These are phyloP conservation scores for Pollenia amentaria DNA, from an alignment of 2,888 invertebrate species.

Conservation along the genomic window DNA sequence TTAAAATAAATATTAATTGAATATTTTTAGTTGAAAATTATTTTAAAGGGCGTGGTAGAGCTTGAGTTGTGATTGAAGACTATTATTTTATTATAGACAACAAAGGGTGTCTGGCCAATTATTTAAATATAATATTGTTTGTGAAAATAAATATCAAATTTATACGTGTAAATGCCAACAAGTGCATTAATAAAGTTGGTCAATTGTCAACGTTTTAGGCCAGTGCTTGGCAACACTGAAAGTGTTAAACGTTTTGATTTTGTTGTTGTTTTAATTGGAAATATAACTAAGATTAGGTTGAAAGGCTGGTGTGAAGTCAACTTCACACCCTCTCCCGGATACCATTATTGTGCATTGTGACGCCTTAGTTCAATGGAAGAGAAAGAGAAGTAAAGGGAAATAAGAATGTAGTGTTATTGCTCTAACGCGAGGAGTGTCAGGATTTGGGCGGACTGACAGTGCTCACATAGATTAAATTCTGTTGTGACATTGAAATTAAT, in stretches of 20 bases:
- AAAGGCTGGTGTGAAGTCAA: too few relatives aligned
- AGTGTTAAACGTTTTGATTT: too few relatives aligned
- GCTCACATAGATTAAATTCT: conserved; percentile 35
- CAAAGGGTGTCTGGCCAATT: conserved; percentile 19
- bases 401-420: too few relatives aligned
- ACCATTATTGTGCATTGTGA: too few relatives aligned
- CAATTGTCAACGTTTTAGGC: background rate
- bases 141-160: conserved; percentile 15
- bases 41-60: conserved; percentile 43
- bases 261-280: too few relatives aligned
- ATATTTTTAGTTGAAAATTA: conserved; percentile 10
- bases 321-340: too few relatives aligned
- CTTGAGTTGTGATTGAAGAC: background rate
- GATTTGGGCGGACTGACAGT: background rate
- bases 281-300: too few relatives aligned
- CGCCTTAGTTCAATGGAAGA: too few relatives aligned
- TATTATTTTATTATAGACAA: conserved; percentile 10
- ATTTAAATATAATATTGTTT: conserved; percentile 50
- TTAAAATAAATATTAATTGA: conserved; percentile 17
- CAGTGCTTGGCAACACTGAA: too few relatives aligned
- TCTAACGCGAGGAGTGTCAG: conserved; percentile 2
- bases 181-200: conserved; percentile 34
- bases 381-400: too few relatives aligned
- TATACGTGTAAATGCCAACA: conserved; percentile 16
- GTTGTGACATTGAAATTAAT: conserved; percentile 58